A percentile compares a stretch with the other conserved stretches of the same genome.
Conservation (phyloP, 92 coral and sea anemone genomes). For the Muricea muricata region DNA sequence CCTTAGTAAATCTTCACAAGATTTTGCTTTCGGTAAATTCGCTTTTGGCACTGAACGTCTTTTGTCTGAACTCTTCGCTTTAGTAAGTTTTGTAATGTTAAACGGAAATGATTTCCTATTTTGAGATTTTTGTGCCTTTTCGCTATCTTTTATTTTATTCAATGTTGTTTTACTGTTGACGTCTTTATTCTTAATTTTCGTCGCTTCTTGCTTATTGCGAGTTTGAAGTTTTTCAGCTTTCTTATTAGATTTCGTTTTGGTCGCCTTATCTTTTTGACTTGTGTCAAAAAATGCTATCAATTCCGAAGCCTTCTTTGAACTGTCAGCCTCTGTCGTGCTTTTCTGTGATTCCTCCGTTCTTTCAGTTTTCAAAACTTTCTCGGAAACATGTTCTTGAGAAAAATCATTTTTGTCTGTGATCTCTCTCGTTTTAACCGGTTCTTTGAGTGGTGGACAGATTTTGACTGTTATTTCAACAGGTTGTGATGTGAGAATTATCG, state of each 20-base stretch:
- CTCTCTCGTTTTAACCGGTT: not conserved
- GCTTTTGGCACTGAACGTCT: not conserved
- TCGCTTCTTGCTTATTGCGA: not conserved
- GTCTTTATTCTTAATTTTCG: not conserved
- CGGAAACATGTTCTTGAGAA: not conserved
- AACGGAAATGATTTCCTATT: slow-evolving; percentile 25
- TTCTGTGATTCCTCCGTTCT: not conserved
- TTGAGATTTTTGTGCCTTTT: slow-evolving; percentile 8
- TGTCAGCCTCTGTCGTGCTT: not conserved
- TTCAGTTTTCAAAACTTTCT: not conserved
- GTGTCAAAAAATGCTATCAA: slow-evolving; percentile 36
- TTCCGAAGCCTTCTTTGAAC: slow-evolving; percentile 24
- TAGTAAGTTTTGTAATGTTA: slow-evolving; percentile 5
- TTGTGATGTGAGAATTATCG: not conserved
- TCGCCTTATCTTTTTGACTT: not conserved
- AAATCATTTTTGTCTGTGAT: not conserved
- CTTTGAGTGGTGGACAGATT: not conserved
- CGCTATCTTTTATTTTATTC: not conserved
- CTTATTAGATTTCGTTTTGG: not conserved
- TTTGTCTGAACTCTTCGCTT: slow-evolving; percentile 7
- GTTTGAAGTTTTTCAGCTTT: slow-evolving; percentile 11
- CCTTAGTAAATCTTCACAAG: slow-evolving; percentile 17
- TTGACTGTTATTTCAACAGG: not conserved
- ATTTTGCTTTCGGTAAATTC: slow-evolving; percentile 23
- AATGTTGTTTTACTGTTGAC: not conserved